Evolutionary conservation across 2,113 vertebrate species (phyloP).

Genomic region (Thymallus thymallus): DNA sequence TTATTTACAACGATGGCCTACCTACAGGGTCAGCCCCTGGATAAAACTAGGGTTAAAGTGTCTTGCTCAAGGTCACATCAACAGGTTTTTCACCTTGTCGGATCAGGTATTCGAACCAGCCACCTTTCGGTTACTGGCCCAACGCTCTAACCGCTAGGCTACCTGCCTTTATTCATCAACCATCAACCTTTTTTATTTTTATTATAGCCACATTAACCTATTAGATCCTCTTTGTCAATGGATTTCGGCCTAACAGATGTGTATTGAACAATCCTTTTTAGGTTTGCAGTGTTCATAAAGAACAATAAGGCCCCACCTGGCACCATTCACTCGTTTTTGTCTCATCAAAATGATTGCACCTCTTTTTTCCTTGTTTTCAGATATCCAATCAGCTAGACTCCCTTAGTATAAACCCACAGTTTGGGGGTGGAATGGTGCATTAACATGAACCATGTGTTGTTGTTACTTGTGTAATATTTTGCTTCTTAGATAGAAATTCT

Average conservation of each 20-base stretch:
- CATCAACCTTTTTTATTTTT: too few species aligned
- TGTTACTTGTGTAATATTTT: not conserved
- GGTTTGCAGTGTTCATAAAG: conserved; percentile 17
- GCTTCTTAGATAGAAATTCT: not conserved
- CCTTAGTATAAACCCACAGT: not conserved
- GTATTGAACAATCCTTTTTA: conserved; percentile 23
- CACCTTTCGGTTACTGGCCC: too few species aligned
- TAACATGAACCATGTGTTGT: not conserved
- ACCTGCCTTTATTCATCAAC: too few species aligned
- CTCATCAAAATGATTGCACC: conserved; percentile 7
- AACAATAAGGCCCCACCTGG: not conserved
- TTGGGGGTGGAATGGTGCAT: not conserved
- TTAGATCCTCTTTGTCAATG: not conserved
- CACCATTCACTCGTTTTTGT: not conserved
- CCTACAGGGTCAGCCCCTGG: too few species aligned
- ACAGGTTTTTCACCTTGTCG: too few species aligned
- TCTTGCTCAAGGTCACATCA: too few species aligned
- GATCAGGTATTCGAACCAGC: too few species aligned
- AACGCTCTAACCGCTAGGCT: too few species aligned
- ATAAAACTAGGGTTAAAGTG: too few species aligned
- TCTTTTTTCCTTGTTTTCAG: conserved; percentile 28
- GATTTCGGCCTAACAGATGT: not conserved
- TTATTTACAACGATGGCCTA: too few species aligned
- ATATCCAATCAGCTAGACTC: not conserved
- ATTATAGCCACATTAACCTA: not conserved